Evolutionary conservation across 2,888 invertebrate species (phyloP), one percentile per base, ranked within the genome.

Genomic region (Meteorus cinctellus): DNA sequence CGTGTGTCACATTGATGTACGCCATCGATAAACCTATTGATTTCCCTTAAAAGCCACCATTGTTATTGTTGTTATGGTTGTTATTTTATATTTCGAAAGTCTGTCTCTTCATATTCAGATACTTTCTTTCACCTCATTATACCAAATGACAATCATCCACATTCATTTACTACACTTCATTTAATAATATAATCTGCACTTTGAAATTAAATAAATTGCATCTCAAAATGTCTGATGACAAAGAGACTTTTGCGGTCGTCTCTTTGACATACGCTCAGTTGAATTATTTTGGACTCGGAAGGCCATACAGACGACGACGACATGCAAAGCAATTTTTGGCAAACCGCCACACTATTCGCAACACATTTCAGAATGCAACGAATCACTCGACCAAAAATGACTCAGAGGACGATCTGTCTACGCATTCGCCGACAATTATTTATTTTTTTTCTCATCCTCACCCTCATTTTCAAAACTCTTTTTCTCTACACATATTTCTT

Each of bases 381-480:
- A 72, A 78, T 77, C 78, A 78, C 74, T 79, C 73, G 67, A 72
- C 34, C 76, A 55, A 55, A 55, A 75, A 75, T 81, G 79, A 80
- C 77, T 79, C 80, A 77, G 66, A 48, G 55, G 66, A 70, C 65
- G 34, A 51, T 55, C 24, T 31, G 71, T 45, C 27, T 59, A 36
- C 55, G 19, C n/a, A 31, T 71, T 45, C 29, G 34, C 34, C 31
- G 36, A 19, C 34, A 31, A 67, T n/a, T 48, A 55, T 19, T 66
- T 60, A 48, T 36, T 70, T 34, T 55, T 51, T 31, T 31, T 31
- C 36, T 8, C 19, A 16, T 71, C 16, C 27, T 62, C n/a, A 41
- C 19, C 24, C 59, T 24, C 24, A 55, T 51, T 4, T 41, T 27
- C 8, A 16, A 6, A 45, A 16, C n/a, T 51, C 51, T 10, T 27